Conservation (phyloP, 2,113 vertebrate genomes). For the Theropithecus gelada region DNA sequence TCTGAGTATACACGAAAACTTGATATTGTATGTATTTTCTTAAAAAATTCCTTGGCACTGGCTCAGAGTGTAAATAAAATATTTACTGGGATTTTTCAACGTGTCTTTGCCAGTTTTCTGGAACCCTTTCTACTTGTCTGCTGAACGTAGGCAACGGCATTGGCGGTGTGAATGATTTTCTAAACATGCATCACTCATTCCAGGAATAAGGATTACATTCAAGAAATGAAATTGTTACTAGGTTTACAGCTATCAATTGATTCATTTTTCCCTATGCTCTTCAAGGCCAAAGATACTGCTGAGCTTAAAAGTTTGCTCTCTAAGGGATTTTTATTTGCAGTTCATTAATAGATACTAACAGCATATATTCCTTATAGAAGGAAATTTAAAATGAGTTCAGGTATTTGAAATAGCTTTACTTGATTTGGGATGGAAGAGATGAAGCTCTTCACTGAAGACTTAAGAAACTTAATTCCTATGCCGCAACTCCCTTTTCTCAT, state of each 20-base stretch:
- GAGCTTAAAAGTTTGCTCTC: background rate
- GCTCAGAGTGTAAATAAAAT: constrained; percentile 56
- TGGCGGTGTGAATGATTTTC: constrained; percentile 7
- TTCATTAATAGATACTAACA: background rate
- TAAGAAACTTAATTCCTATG: background rate
- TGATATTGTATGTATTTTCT: background rate
- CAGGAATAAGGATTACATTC: constrained; percentile 48
- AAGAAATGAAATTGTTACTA: constrained; percentile 77
- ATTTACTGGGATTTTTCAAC: background rate
- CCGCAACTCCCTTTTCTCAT: background rate
- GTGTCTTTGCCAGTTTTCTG: constrained; percentile 8
- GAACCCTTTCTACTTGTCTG: background rate
- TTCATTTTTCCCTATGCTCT: constrained; percentile 29
- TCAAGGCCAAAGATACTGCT: background rate
- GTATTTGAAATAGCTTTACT: background rate
- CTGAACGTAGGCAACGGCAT: constrained; percentile 38
- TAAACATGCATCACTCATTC: background rate
- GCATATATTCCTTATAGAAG: background rate
- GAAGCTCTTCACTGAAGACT: background rate
- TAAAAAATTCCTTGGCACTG: constrained; percentile 37
- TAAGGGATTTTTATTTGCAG: background rate
- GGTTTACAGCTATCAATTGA: constrained; percentile 47
- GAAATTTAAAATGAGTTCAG: background rate
- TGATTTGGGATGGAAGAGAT: background rate
- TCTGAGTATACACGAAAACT: constrained; percentile 32